Evolutionary conservation across 2,888 invertebrate species (phyloP).

Genomic region (Scaptomyza cyrtandrae): DNA sequence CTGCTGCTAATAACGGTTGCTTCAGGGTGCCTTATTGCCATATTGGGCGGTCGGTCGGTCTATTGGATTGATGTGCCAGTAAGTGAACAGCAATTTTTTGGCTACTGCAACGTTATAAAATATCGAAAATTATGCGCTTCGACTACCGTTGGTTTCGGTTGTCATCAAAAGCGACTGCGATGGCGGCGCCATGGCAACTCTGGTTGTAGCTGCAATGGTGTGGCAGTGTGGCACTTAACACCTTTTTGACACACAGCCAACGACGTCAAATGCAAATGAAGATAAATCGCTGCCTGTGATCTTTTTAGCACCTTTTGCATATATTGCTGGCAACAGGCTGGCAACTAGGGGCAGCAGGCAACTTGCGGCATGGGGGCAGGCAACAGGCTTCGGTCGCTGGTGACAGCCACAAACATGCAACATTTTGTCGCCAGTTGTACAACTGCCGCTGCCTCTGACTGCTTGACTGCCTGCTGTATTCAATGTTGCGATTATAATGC

Average conservation of each 20-base stretch:
- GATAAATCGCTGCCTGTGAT: constrained; percentile 81
- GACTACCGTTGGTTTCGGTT: constrained; percentile 66
- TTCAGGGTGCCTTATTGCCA: constrained; percentile 57
- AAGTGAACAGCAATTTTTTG: constrained; percentile 41
- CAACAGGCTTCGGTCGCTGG: constrained; percentile 43
- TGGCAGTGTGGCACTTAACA: constrained; percentile 74
- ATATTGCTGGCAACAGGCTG: constrained; percentile 58
- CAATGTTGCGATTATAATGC: constrained; percentile 20
- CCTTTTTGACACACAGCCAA: constrained; percentile 78
- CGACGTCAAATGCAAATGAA: constrained; percentile 82
- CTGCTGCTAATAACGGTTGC: constrained; percentile 71
- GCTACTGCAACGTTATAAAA: constrained; percentile 68
- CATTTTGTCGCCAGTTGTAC: constrained; percentile 79
- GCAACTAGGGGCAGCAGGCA: constrained; percentile 22
- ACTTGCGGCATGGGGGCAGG: constrained; percentile 22
- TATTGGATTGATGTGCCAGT: constrained; percentile 69
- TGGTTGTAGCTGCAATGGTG: constrained; percentile 17
- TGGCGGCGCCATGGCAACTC: constrained; percentile 50
- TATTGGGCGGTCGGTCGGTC: constrained; percentile 64
- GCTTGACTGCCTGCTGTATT: constrained; percentile 16
- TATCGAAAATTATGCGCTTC: constrained; percentile 77
- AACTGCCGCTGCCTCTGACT: constrained; percentile 45
- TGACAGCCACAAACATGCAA: constrained; percentile 80
- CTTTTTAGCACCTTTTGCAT: constrained; percentile 81
- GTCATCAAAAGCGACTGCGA: constrained; percentile 75